Base-by-base conservation (phyloP, 2,797 vertebrate genomes). In the Melanotaenia boesemani region DNA sequence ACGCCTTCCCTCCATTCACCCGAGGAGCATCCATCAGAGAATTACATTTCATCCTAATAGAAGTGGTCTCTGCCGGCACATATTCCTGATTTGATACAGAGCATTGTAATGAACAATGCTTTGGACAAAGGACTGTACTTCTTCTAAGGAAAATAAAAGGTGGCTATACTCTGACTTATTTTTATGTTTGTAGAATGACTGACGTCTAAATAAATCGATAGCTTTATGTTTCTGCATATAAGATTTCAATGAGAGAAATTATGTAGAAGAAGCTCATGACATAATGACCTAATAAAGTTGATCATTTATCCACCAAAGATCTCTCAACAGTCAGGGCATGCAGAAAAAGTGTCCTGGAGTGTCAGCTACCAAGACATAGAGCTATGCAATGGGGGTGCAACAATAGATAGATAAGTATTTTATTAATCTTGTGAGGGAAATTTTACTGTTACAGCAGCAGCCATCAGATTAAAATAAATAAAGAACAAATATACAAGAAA, bases 41-140 rank as follows among this genome's bases (percentile, higher is more conserved):
- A 80, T 89, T 86, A 82, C 77, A 84, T 86, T 78, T 81, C 72
- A 75, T 86, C 73, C 83, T 37, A 77, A 67, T 79, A 77, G 86
- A 86, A 87, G 81, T 73, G 71, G 63, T 52, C 63, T 39, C 63
- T n/a, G 10, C 69, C 16, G 46, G 81, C 82, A 76, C 84, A 66
- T 79, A 70, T 71, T 82, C 58, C 24, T 74, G 59, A 77, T 82
- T 82, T 55, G 61, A 81, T 67, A 65, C 28, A 69, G 62, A 73
- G 30, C 58, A 58, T 75, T 82, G 76, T 70, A 60, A 87, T 72
- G 60, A 79, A 79, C 72, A 85, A 44, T 24, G 34, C 26, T 20
- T 63, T 46, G 65, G 44, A 70, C 67, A 77, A 69, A 72, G 44
- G 62, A 30, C 32, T 34, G 36, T 18, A 13, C 39, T 18, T 32